Evolutionary conservation across 1,140 invertebrate species (phyloP).

Genomic region (Andrena cerasifolii): DNA sequence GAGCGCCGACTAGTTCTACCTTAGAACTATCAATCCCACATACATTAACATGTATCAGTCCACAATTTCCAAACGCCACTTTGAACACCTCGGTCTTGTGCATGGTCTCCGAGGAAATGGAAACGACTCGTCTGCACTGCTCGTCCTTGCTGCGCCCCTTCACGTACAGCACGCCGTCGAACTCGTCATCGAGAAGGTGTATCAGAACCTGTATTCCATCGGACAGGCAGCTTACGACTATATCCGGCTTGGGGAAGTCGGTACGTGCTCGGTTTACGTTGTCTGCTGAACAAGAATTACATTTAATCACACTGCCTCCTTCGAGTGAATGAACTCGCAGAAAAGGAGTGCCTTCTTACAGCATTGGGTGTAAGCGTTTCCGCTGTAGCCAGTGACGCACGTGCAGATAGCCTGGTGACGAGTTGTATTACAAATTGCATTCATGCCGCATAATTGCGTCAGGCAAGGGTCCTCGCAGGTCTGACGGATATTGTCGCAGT

Average conservation of each 20-base stretch:
- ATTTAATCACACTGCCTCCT: not conserved
- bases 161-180: conserved; percentile 96
- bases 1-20: too few relatives aligned
- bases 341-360: conserved; percentile 77
- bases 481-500: conserved; percentile 87
- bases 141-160: conserved; percentile 97
- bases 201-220: conserved; percentile 95
- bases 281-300: conserved; percentile 62
- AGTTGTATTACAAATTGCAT: conserved; percentile 90
- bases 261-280: conserved; percentile 84
- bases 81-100: conserved; percentile 91
- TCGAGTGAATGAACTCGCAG: conserved; percentile 27
- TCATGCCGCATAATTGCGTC: conserved; percentile 87
- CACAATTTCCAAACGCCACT: conserved; percentile 95
- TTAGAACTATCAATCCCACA: too few relatives aligned
- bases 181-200: conserved; percentile 89
- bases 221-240: conserved; percentile 93
- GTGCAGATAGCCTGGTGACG: conserved; percentile 90
- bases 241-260: conserved; percentile 92
- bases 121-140: conserved; percentile 91
- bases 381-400: conserved; percentile 87
- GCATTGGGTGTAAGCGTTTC: conserved; percentile 87
- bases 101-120: conserved; percentile 86
- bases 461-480: conserved; percentile 90
- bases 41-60: conserved; percentile 94